Conservation (phyloP, 2,797 vertebrate species). For the Echeneis naucrates region DNA sequence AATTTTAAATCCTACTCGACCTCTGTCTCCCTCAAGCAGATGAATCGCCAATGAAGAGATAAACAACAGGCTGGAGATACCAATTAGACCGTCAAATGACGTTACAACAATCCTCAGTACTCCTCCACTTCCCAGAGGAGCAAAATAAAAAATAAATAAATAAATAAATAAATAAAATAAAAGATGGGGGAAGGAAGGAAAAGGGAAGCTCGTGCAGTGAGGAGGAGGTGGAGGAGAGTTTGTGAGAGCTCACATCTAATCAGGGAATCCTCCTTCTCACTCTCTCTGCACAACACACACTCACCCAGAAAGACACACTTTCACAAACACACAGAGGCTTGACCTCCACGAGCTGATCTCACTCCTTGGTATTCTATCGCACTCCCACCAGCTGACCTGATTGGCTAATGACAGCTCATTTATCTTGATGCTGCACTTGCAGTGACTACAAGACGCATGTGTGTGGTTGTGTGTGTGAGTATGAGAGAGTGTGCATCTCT, state of each 20-base stretch:
- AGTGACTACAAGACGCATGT: slow-evolving; percentile 52
- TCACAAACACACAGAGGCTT: slow-evolving; percentile 55
- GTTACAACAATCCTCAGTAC: slow-evolving; percentile 56
- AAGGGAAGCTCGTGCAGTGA: slow-evolving; percentile 24
- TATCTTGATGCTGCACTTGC: slow-evolving; percentile 84
- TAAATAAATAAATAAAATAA: too few relatives aligned
- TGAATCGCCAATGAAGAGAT: slow-evolving; percentile 52
- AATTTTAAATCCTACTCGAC: slow-evolving; percentile 64
- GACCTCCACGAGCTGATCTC: slow-evolving; percentile 75
- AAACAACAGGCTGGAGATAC: slow-evolving; percentile 66
- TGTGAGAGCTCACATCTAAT: slow-evolving; percentile 74
- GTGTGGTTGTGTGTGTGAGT: slow-evolving; percentile 14
- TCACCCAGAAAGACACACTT: slow-evolving; percentile 22
- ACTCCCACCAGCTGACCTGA: slow-evolving; percentile 81
- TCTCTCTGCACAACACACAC: slow-evolving; percentile 43
- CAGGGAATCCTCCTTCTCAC: slow-evolving; percentile 76
- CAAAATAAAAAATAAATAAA: slow-evolving; percentile 19
- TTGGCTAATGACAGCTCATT: slow-evolving; percentile 84
- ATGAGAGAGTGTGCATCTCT: slow-evolving; percentile 16
- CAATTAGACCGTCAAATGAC: slow-evolving; percentile 70
- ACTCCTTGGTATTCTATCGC: slow-evolving; percentile 67
- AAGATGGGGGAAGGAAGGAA: slow-evolving; percentile 30
- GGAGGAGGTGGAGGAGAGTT: slow-evolving; percentile 47
- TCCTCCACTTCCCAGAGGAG: slow-evolving; percentile 65
- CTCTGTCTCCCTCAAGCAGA: slow-evolving; percentile 50